phyloP scores from a whole-genome alignment of 2,113 vertebrate genomes.

The Vulpes vulpes region DNA sequence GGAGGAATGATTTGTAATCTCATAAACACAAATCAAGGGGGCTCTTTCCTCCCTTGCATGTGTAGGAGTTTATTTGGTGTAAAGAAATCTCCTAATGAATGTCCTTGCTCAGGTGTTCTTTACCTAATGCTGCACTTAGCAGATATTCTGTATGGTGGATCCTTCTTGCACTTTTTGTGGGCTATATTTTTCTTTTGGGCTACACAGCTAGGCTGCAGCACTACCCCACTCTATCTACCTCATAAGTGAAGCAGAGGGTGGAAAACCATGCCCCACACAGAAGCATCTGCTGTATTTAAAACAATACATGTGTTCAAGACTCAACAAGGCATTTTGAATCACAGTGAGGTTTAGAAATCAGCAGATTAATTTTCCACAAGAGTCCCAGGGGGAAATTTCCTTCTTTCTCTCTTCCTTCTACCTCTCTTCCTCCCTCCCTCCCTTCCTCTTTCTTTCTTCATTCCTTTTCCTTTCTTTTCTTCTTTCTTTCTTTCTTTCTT shows the following conservation, averaged over 20 bases:
- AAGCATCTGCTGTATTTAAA: slow-evolving; percentile 50
- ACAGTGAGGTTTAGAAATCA: slow-evolving; percentile 54
- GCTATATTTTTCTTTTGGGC: not conserved
- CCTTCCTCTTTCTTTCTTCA: too few relatives aligned
- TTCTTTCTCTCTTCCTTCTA: not conserved
- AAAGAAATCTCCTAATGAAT: slow-evolving; percentile 41
- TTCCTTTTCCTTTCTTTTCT: too few relatives aligned
- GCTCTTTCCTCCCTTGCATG: not conserved
- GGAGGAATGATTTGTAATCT: slow-evolving; percentile 57
- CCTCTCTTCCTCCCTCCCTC: not conserved
- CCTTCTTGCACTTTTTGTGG: not conserved
- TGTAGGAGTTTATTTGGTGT: slow-evolving; percentile 34
- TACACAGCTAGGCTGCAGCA: not conserved
- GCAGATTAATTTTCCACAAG: slow-evolving; percentile 38
- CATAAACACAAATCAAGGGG: slow-evolving; percentile 68
- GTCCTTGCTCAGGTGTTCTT: not conserved
- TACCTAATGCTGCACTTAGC: not conserved
- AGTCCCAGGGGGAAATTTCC: not conserved
- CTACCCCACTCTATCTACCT: not conserved
- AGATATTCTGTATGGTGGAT: not conserved
- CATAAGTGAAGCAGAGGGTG: not conserved
- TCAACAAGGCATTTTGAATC: slow-evolving; percentile 50
- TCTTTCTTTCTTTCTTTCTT: not conserved
- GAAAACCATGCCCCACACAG: not conserved
- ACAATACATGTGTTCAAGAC: slow-evolving; percentile 29